These are phyloP conservation scores for Nyctereutes procyonoides DNA, from an alignment of 2,113 vertebrate species.

Conservation along the genomic window DNA sequence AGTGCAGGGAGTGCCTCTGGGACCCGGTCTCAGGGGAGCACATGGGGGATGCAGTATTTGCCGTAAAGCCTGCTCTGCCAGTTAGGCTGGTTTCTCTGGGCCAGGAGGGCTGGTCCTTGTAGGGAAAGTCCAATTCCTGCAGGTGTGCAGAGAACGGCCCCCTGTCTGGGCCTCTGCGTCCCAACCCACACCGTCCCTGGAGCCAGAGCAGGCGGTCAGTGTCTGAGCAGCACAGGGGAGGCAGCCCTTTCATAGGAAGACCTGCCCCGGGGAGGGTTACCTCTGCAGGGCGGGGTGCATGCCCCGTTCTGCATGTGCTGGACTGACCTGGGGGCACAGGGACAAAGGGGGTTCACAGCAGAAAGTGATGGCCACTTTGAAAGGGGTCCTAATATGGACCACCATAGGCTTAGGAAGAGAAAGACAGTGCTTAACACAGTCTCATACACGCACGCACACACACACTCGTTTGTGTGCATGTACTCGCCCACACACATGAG, in stretches of 20 bases:
- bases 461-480: not conserved
- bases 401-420: not conserved
- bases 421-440: not conserved
- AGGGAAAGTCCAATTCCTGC: not conserved
- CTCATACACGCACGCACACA: too few species aligned
- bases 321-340: too few species aligned
- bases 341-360: too few species aligned
- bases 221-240: not conserved
- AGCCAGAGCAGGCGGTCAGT: rapidly evolving
- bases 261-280: too few species aligned
- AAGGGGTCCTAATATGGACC: not conserved
- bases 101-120: not conserved
- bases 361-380: not conserved
- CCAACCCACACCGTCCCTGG: too few species aligned
- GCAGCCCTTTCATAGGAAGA: rapidly evolving
- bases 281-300: not conserved
- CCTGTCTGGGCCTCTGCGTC: rapidly evolving
- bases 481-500: too few species aligned
- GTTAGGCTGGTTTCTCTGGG: not conserved
- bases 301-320: not conserved
- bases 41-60: not conserved
- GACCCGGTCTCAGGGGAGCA: not conserved
- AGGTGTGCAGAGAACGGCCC: not conserved
- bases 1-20: not conserved
- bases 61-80: rapidly evolving